phyloP scores from a whole-genome alignment of 2,113 vertebrate genomes.

The Hemiprocne comata region DNA sequence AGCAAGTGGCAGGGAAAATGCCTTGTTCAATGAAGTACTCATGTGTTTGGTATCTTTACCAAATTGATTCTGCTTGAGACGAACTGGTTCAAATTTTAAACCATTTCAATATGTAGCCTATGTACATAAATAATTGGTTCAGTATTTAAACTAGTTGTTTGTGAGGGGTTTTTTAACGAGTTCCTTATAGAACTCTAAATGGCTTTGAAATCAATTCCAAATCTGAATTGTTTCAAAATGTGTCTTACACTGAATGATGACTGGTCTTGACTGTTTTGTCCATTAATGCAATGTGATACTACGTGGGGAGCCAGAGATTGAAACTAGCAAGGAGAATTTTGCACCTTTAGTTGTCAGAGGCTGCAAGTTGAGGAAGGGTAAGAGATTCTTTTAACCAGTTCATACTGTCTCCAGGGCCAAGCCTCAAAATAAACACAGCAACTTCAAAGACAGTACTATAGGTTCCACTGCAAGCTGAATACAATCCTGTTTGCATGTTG shows the following conservation, averaged over 20 bases:
- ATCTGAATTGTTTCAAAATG: constrained; percentile 73
- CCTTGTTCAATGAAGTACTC: constrained; percentile 27
- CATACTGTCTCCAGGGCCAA: neutral
- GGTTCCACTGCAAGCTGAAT: neutral
- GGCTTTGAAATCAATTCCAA: constrained; percentile 67
- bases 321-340: neutral
- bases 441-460: neutral
- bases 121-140: constrained; percentile 66
- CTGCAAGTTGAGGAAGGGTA: neutral
- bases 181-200: constrained; percentile 58
- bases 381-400: neutral
- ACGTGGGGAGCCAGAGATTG: neutral
- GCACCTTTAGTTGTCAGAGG: neutral
- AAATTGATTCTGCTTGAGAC: constrained; percentile 38
- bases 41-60: constrained; percentile 28
- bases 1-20: neutral
- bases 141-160: constrained; percentile 62
- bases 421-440: neutral
- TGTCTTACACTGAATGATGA: constrained; percentile 38
- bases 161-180: constrained; percentile 5
- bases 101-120: constrained; percentile 56
- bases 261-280: constrained; percentile 4
- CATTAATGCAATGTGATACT: neutral
- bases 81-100: constrained; percentile 61
- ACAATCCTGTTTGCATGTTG: neutral